Evolutionary conservation across 2,797 vertebrate species (phyloP), one percentile per base, ranked within the genome.

Genomic region (Furcifer pardalis): DNA sequence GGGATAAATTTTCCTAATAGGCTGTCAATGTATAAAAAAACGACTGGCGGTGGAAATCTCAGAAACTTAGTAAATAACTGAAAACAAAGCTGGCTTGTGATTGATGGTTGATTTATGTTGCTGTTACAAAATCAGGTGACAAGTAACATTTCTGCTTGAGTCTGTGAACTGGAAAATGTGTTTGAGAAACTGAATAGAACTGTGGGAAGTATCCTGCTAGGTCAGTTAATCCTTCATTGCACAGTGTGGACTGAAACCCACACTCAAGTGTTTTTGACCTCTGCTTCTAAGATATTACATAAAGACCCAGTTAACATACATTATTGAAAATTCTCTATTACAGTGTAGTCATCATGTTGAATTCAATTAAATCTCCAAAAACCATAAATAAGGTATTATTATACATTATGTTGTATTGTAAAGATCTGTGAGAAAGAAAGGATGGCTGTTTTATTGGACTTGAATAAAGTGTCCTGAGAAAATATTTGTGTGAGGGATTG

Each of bases 401-500:
- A 91, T 87, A 84, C 68, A 63, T 65, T 76, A 71, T 84, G 84
- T 92, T 85, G 1, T 76, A 75, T 84, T 75, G 86, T n/a, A 83
- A 90, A 92, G 83, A 91, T 90, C 90, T 91, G 77, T 79, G 92
- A 71, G 62, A 84, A 85, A 2, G 8, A 32, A 60, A 40, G 66
- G 49, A 89, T 37, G 82, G 88, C 60, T 77, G 84, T 87, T 86
- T 93, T 93, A 91, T 90, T 94, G 91, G 87, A 86, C 89, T 92
- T 88, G 95, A 92, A 95, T n/a, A 73, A 94, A 93, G 87, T 89
- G 89, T 94, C 93, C 89, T 88, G 91, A 92, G 91, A 94, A 96
- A 96, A 95, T 94, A 94, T 95, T 96, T 93, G 92, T 92, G 93
- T 93, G 91, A 94, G 91, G 93, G 94, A 94, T n/a, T 94, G 93